Conservation (phyloP, 2,888 invertebrate species). For the Cheilosia vernalis region DNA sequence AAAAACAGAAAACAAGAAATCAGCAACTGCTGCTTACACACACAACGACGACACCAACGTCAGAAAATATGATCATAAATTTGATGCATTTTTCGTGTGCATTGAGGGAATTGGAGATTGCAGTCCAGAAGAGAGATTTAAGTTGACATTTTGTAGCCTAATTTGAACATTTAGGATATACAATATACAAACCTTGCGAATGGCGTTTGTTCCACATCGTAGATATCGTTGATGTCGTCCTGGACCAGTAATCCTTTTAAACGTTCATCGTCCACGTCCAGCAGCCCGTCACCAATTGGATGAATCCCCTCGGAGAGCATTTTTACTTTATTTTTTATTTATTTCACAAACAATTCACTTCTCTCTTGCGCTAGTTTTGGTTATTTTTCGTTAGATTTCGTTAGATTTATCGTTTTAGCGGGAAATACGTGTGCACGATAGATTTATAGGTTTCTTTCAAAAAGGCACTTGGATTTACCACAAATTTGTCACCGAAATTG, state of each 20-base stretch:
- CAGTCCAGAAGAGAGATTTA: not conserved
- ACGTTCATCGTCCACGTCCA: constrained; percentile 88
- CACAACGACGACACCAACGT: constrained; percentile 1
- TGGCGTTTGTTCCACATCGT: constrained; percentile 92
- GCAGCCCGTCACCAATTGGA: constrained; percentile 87
- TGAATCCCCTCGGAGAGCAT: constrained; percentile 83
- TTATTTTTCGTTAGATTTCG: constrained; percentile 18
- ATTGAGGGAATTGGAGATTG: not conserved
- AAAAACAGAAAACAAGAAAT: constrained; percentile 38
- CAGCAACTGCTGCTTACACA: constrained; percentile 36
- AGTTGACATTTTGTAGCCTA: not conserved
- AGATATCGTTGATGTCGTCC: constrained; percentile 90
- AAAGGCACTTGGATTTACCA: constrained; percentile 49
- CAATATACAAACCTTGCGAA: constrained; percentile 89
- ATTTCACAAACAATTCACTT: not conserved
- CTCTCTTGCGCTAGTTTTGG: constrained; percentile 8
- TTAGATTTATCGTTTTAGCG: constrained; percentile 19
- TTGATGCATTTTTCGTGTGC: constrained; percentile 36
- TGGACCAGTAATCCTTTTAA: constrained; percentile 88
- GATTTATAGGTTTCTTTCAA: no score
- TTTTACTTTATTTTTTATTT: constrained; percentile 64
- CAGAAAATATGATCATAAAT: constrained; percentile 3
- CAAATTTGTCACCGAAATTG: constrained; percentile 46
- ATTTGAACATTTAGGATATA: not conserved
- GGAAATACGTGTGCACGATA: constrained; percentile 8